Conservation (phyloP, 2,888 invertebrate genomes). For the Thymelicus lineola region DNA sequence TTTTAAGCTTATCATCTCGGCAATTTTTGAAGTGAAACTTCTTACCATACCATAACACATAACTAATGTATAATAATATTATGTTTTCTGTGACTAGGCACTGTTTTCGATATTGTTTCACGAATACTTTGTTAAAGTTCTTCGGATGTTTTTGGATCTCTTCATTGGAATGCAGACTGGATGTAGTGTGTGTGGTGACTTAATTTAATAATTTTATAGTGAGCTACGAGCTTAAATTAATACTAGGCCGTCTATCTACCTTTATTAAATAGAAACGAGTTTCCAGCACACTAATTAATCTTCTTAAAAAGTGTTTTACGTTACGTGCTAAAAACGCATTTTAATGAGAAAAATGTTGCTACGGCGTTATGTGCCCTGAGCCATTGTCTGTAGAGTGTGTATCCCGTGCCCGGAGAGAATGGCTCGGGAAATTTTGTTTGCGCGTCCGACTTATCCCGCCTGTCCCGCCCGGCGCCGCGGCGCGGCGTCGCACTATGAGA, state of each 20-base stretch:
- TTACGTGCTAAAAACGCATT: constrained; percentile 36
- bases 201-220: neutral
- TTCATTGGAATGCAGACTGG: too few relatives aligned
- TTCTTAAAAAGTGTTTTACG: constrained; percentile 51
- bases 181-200: too few relatives aligned
- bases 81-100: too few relatives aligned
- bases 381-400: neutral
- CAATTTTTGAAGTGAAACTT: too few relatives aligned
- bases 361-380: neutral
- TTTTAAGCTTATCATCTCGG: too few relatives aligned
- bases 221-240: neutral
- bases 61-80: too few relatives aligned
- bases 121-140: too few relatives aligned
- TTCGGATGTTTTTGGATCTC: neutral
- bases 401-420: neutral
- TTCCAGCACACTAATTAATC: constrained; percentile 28
- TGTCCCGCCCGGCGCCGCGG: neutral
- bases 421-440: constrained; percentile 30
- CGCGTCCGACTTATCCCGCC: constrained; percentile 16
- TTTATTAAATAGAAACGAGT: constrained; percentile 20
- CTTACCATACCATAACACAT: too few relatives aligned
- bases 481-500: too few relatives aligned
- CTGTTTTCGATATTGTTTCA: too few relatives aligned
- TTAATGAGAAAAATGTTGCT: constrained; percentile 27
- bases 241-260: neutral